Conservation (phyloP, 2,888 invertebrate genomes). For the Cephus pygmeus region DNA sequence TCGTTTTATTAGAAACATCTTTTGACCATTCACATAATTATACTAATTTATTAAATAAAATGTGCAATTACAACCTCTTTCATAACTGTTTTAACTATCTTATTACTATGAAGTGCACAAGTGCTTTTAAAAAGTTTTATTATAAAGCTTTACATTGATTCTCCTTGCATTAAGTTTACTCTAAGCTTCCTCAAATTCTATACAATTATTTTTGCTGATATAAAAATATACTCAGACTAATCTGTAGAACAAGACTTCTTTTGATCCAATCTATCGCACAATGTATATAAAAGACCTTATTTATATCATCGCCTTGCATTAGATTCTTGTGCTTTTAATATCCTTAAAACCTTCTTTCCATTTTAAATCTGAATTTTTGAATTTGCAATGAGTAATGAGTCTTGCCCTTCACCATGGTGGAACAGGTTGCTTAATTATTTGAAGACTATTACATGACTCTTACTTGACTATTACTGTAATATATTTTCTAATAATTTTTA, state of each 20-base stretch:
- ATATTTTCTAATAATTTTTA: slow-evolving; percentile 32
- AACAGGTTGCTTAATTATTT: slow-evolving; percentile 36
- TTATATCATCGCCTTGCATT: neutral
- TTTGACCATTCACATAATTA: neutral
- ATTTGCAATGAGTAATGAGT: slow-evolving; percentile 13
- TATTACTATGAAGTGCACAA: neutral
- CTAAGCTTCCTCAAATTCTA: too few relatives aligned
- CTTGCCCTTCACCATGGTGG: slow-evolving; percentile 36
- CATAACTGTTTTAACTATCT: too few relatives aligned
- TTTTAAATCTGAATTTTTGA: slow-evolving; percentile 2
- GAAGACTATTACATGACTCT: neutral
- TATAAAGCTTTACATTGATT: too few relatives aligned
- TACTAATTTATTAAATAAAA: neutral
- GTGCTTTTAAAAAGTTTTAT: too few relatives aligned
- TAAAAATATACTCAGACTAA: neutral
- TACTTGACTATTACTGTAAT: slow-evolving; percentile 3
- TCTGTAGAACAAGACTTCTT: neutral
- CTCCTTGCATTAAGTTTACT: too few relatives aligned
- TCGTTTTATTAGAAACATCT: neutral
- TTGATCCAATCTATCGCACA: neutral
- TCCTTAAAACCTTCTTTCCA: neutral
- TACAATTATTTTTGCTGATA: too few relatives aligned
- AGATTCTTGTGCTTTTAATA: neutral
- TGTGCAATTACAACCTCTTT: neutral
- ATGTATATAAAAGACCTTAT: neutral